phyloP scores from a whole-genome alignment of 2,113 vertebrate genomes.

The Sander vitreus region DNA sequence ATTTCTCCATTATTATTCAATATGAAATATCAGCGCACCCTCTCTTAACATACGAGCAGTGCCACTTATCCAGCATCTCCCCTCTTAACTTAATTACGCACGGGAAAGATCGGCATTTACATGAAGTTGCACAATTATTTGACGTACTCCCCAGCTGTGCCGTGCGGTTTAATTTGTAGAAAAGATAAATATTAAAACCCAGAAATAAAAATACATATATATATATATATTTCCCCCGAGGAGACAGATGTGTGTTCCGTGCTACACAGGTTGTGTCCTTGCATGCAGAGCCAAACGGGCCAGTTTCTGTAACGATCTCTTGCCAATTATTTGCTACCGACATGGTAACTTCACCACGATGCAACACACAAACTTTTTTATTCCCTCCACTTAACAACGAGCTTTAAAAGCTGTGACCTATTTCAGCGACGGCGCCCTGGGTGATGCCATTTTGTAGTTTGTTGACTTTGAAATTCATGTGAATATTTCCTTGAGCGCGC shows the following conservation, averaged over 20 bases:
- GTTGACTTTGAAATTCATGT: conserved; percentile 11
- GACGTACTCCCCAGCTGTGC: neutral
- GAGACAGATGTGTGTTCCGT: conserved; percentile 41
- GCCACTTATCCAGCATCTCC: conserved; percentile 11
- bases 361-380: neutral
- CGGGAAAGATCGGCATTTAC: conserved; percentile 23
- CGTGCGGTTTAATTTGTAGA: neutral
- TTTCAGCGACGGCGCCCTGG: conserved; percentile 33
- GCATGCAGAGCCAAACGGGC: conserved; percentile 42
- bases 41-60: neutral
- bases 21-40: conserved; percentile 35
- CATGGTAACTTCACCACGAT: conserved; percentile 1
- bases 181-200: conserved; percentile 13
- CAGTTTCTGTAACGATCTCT: conserved; percentile 29
- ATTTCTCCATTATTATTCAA: neutral
- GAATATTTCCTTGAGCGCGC: neutral
- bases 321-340: conserved; percentile 55
- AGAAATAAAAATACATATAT: neutral
- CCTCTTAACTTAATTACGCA: conserved; percentile 41
- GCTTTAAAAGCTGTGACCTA: conserved; percentile 42
- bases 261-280: conserved; percentile 24
- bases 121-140: conserved; percentile 32
- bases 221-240: neutral
- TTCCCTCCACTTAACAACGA: neutral
- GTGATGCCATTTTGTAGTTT: conserved; percentile 40